These are phyloP conservation scores for Eudorcas thomsonii DNA, from an alignment of 2,113 vertebrate species.

Conservation along the genomic window DNA sequence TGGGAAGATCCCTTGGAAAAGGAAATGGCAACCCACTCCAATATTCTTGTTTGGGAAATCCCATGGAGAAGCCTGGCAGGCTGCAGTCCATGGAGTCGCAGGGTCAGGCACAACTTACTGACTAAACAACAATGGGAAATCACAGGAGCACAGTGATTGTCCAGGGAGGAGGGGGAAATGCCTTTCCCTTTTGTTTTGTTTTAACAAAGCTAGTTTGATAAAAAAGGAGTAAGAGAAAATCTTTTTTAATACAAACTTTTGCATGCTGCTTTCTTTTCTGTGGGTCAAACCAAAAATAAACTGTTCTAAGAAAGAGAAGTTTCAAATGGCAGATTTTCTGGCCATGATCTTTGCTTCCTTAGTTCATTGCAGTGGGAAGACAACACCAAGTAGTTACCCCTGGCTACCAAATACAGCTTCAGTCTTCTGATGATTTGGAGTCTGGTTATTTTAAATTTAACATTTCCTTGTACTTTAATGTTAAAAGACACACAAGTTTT, in stretches of 20 bases:
- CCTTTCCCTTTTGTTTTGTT: not conserved
- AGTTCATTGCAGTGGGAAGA: not conserved
- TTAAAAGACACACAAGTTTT: not conserved
- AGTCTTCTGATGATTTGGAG: not conserved
- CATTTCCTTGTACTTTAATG: not conserved
- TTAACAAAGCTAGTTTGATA: not conserved
- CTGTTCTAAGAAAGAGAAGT: not conserved
- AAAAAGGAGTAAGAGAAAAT: not conserved
- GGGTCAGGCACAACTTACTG: not conserved
- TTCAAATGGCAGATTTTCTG: not conserved
- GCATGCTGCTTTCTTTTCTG: not conserved
- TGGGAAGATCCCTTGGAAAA: not conserved
- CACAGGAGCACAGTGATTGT: not conserved
- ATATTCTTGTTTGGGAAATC: not conserved
- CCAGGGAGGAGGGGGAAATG: accelerated
- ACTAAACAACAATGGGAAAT: not conserved
- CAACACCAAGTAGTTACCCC: not conserved
- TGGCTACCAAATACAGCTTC: not conserved
- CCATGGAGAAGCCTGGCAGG: not conserved
- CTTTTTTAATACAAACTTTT: not conserved
- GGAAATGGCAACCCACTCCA: not conserved
- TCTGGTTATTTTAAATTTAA: not conserved
- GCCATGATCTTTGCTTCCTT: not conserved
- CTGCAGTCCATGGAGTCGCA: not conserved
- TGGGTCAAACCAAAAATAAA: not conserved